phyloP scores from a whole-genome alignment of 2,888 invertebrate species.

The Miltochrista miniata region DNA sequence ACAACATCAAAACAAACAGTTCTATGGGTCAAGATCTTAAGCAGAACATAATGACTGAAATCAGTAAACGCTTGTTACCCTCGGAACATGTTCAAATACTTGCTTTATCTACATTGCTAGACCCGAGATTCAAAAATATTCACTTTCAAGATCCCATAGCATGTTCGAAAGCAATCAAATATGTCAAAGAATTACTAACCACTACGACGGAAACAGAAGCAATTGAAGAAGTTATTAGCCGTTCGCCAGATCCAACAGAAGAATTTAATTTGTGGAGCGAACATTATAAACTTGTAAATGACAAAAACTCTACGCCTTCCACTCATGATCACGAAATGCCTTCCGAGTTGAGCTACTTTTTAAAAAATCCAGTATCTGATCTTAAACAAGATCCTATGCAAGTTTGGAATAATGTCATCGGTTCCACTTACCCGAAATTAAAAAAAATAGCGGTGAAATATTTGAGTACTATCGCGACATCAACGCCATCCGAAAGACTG shows the following conservation, averaged over 20 bases:
- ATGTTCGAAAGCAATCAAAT: slow-evolving; percentile 5
- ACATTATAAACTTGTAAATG: background rate
- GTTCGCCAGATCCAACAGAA: background rate
- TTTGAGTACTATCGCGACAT: too few species aligned
- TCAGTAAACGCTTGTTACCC: slow-evolving; percentile 17
- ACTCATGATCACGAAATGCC: too few species aligned
- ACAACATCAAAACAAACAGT: slow-evolving; percentile 5
- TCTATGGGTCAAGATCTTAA: slow-evolving; percentile 3
- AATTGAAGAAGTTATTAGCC: background rate
- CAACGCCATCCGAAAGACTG: too few species aligned
- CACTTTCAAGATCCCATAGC: slow-evolving; percentile 10
- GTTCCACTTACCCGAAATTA: too few species aligned
- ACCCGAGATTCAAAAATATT: slow-evolving; percentile 13
- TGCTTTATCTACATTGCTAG: slow-evolving; percentile 8
- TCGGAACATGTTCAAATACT: slow-evolving; percentile 9
- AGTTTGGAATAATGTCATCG: too few species aligned
- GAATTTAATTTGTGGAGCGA: background rate
- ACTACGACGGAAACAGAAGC: background rate
- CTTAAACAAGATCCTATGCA: too few species aligned
- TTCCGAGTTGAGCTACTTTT: too few species aligned
- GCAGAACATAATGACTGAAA: slow-evolving; percentile 11
- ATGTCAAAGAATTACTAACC: slow-evolving; percentile 3
- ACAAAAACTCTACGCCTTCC: too few species aligned
- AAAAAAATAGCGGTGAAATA: too few species aligned
- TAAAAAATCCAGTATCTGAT: too few species aligned